Conservation (phyloP, 1,140 invertebrate species). For the Saccostrea glomerata region DNA sequence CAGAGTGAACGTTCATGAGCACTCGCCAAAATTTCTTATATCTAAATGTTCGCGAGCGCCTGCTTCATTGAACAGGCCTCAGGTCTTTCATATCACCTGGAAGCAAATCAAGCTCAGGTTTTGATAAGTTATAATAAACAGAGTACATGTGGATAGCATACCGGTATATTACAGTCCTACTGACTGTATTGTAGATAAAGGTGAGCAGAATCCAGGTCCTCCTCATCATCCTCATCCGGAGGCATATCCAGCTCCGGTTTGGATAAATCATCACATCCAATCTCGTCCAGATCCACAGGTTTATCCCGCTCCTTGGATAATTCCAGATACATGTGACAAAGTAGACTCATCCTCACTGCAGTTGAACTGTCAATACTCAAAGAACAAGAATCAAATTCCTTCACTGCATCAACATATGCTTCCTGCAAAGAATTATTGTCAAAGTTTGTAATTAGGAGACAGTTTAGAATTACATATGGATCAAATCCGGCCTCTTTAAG, state of each 20-base stretch:
- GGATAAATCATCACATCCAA: background rate
- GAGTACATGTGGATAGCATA: no score
- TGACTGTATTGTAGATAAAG: background rate
- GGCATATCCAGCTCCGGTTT: background rate
- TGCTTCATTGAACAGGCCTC: no score
- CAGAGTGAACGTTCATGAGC: no score
- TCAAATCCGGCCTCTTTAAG: background rate
- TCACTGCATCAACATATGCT: background rate
- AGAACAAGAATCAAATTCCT: background rate
- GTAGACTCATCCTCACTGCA: background rate
- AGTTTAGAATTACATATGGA: constrained; percentile 1
- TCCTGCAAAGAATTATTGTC: background rate
- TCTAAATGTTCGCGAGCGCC: no score
- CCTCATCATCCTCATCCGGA: constrained; percentile 39
- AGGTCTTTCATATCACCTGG: background rate
- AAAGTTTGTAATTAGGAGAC: background rate
- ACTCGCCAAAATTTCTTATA: no score
- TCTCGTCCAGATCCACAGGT: background rate
- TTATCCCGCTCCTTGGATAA: background rate
- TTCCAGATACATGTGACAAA: background rate
- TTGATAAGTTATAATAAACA: background rate
- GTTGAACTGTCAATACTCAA: background rate
- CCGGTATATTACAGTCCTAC: background rate
- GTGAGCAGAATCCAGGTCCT: background rate
- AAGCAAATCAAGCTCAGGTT: background rate